Base-by-base conservation (phyloP, 2,888 invertebrate genomes). In the Meliscaeva auricollis region DNA sequence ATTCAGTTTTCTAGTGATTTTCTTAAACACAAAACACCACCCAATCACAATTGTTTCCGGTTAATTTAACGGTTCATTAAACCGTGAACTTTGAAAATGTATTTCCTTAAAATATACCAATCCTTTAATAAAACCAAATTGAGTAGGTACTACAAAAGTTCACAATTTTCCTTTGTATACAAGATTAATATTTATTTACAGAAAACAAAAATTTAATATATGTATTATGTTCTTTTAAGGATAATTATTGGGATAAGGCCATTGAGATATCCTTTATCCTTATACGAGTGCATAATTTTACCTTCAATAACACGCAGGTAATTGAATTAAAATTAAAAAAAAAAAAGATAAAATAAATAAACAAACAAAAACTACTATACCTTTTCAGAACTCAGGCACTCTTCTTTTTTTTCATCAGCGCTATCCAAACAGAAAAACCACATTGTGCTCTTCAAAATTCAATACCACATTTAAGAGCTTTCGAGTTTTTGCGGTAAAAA, bases 391-490 rank as follows among this genome's bases (percentile, higher is more conserved):
- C 8, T n/a, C 56, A 56, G 11, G 32, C 13, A 58, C 20, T 58
- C 7, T 56, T 11, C 2, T 32, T n/a, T 56, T n/a, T 58, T 58
- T 17, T 35, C 17, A 13, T 64, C 52, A 7, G 13, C 32, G 22
- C 54, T n/a, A 30, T 38, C 13, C 72, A 62, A 44, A 62, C 22
- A 35, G 54, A 60, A 73, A 73, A 74, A 52, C 73, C 68, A 56
- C 48, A 54, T 74, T 74, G 54, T 52, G 48, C 74, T 52, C 62
- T 62, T 58, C 62, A 41, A 46, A 46, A 44, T 62, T 75, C 41
- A 70, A 74, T 64, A 74, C 83, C 83, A 69, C 75, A 84, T 66
- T 74, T 75, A 58, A 75, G 75, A 79, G 83, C 79, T 79, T 64
- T 52, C 50, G 74, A 84, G 79, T 79, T 68, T 56, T 70, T 70